These are phyloP conservation scores for Sesamia inferens DNA, from an alignment of 2,888 invertebrate species.

Conservation along the genomic window DNA sequence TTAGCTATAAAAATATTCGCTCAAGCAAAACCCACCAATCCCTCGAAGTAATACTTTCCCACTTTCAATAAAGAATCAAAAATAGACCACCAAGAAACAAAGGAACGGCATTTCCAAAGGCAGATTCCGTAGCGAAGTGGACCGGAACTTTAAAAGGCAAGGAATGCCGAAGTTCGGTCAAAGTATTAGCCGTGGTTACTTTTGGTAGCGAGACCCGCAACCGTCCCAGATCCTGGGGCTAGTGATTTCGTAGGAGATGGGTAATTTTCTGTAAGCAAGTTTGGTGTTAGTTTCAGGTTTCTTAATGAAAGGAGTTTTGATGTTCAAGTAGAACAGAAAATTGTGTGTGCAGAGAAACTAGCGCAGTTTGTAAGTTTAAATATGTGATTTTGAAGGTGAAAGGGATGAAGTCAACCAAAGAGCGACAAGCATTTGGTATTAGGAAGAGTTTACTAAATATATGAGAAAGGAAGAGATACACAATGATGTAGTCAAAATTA, in stretches of 20 bases:
- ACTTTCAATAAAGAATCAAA: slow-evolving; percentile 51
- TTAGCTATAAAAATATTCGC: not conserved
- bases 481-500: not conserved
- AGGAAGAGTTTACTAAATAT: not conserved
- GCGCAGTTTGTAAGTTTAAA: not conserved
- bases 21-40: not conserved
- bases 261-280: slow-evolving; percentile 50
- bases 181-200: slow-evolving; percentile 56
- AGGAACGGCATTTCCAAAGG: slow-evolving; percentile 50
- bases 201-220: slow-evolving; percentile 10
- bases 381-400: not conserved
- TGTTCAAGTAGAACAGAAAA: not conserved
- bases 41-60: slow-evolving; percentile 9
- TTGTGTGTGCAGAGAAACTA: not conserved
- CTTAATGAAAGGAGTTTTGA: slow-evolving; percentile 48
- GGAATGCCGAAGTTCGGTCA: slow-evolving; percentile 57
- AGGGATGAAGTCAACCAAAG: not conserved
- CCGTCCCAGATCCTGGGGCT: slow-evolving; percentile 13
- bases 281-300: slow-evolving; percentile 15
- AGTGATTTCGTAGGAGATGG: slow-evolving; percentile 19
- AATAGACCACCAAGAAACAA: slow-evolving; percentile 43
- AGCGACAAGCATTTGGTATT: not conserved
- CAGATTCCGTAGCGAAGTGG: slow-evolving; percentile 56
- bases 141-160: slow-evolving; percentile 48
- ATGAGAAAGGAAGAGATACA: not conserved